Base-by-base conservation (phyloP, 2,797 vertebrate species). In the Centroberyx gerrardi region DNA sequence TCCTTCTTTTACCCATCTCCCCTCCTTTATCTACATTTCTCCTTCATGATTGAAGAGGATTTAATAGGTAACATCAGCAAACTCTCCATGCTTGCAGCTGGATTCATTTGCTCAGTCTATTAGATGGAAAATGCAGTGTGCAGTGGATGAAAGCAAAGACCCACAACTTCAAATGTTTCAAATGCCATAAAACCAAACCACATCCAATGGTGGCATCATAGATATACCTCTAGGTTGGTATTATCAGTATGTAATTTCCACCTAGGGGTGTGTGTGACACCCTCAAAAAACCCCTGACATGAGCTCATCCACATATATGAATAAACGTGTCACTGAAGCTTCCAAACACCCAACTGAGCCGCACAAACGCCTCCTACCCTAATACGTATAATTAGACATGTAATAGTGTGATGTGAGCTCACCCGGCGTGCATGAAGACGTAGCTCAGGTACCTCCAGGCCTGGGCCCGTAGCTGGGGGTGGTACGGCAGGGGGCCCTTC, bases 391-490 rank as follows among this genome's bases (percentile, higher is more conserved):
- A 58, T 42, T 52, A 62, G 17, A 81, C 61, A 64, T 33, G 9
- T n/a, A 58, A 6, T 1, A 28, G 31, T 1, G 2, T 8, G 18
- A 62, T 49, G 54, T 55, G 22, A 77, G 87, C 97, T 97, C 90
- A 99, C 98, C 98, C 98, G 0, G 98, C 96, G 27, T 99, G 98
- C 98, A 99, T 97, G 94, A 99, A 98, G 89, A 97, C 95, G 91
- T 99, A 99, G 69, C 96, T 99, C 91, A 99, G 93, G 92, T 96
- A 99, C 72, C 98, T 95, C 97, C 98, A 99, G 72, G 96, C 96
- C 91, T 99, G 98, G 0, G 93, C 94, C 66, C 98, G 95, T 56
- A 98, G 96, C 92, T 96, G 97, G 3, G 98, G 98, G 77, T 99
- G 98, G 84, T 99, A 99, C 5, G 97, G 95, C 71, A 99, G 84